A percentile compares a stretch with the other conserved stretches of the same genome.
phyloP scores from a whole-genome alignment of 2,113 vertebrate genomes.

The Saccopteryx leptura region DNA sequence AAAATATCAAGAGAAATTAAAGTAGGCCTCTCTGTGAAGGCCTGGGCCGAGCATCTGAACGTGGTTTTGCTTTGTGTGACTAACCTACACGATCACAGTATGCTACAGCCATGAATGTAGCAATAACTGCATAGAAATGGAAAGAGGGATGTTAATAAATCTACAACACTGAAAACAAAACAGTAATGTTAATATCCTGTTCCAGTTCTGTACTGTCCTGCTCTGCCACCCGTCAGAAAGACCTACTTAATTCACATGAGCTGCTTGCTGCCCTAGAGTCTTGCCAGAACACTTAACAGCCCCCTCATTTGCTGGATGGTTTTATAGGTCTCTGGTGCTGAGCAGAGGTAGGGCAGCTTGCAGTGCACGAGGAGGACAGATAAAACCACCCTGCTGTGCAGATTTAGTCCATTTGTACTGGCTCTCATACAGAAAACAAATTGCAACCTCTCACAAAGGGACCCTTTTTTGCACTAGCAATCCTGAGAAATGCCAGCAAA shows the following conservation, averaged over 20 bases:
- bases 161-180: constrained; percentile 83
- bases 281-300: constrained; percentile 87
- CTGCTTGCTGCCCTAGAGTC: constrained; percentile 85
- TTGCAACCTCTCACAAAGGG: constrained; percentile 88
- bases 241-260: constrained; percentile 83
- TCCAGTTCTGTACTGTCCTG: constrained; percentile 74
- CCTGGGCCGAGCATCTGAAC: not conserved
- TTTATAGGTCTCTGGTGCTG: constrained; percentile 89
- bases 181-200: constrained; percentile 84
- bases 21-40: not conserved
- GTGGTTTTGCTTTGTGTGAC: constrained; percentile 44
- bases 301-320: constrained; percentile 87
- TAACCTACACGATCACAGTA: constrained; percentile 33
- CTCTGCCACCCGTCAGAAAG: constrained; percentile 80
- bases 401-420: constrained; percentile 89
- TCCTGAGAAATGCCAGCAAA: constrained; percentile 88
- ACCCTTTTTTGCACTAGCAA: constrained; percentile 88
- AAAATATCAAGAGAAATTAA: constrained; percentile 60
- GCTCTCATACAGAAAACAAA: constrained; percentile 90
- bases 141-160: constrained; percentile 77
- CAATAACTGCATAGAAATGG: constrained; percentile 67
- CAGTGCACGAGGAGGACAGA: constrained; percentile 85
- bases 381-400: constrained; percentile 89
- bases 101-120: constrained; percentile 32
- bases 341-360: constrained; percentile 89